Evolutionary conservation across 2,888 invertebrate genomes (phyloP), one percentile per base, ranked within the genome.

Genomic region (Didymodactylos carnosus): DNA sequence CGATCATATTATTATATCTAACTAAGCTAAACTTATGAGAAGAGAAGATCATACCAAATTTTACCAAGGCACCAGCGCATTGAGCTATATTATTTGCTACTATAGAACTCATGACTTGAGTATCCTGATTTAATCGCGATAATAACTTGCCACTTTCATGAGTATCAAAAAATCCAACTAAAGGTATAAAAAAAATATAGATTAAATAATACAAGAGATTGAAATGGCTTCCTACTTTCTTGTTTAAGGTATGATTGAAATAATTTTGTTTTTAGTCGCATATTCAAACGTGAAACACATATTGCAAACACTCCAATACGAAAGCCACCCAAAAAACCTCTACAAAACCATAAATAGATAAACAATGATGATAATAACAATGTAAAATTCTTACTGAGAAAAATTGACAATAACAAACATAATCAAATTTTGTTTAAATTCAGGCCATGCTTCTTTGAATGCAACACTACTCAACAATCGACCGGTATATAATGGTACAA

Each of bases 121-220:
- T 82, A 78, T 84, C 84, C 19, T 84, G 81, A 1, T 83, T 82
- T 51, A 84, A 77, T n/a, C 84, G 77, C 3, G 84, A 84, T 4
- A 82, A 81, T 72, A 84, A 80, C 70, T 84, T 83, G 77, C 84
- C 83, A 39, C 82, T 83, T 73, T 81, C 81, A 72, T 80, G 80
- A 27, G 78, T 78, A 77, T 83, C 83, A 75, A 80, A 83, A 77
- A 83, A 83, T 10, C 62, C 62, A 35, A 62, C n/a, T n/a, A n/a
- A n/a, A n/a, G n/a, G n/a, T n/a, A n/a, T n/a, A n/a, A n/a, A n/a
- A n/a, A n/a, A n/a, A n/a, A n/a, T n/a, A n/a, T n/a, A n/a, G n/a
- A n/a, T n/a, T n/a, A n/a, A n/a, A n/a, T n/a, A n/a, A n/a, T n/a
- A n/a, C n/a, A n/a, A n/a, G n/a, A n/a, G n/a, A n/a, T n/a, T n/a